phyloP scores from a whole-genome alignment of 2,888 invertebrate species.

The Drosophila phalerata region DNA sequence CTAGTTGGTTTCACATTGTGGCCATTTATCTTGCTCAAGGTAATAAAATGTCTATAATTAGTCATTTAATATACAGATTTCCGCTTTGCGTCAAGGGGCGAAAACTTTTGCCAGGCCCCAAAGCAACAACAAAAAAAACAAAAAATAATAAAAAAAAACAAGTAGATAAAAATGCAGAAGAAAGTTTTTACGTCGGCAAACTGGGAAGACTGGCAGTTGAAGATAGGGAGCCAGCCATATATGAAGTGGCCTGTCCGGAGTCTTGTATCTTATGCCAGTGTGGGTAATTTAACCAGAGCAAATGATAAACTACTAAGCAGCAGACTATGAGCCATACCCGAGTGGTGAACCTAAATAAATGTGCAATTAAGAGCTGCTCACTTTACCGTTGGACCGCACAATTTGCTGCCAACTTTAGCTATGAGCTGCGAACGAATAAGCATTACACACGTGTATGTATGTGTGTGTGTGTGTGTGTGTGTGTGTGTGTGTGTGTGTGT shows the following conservation, averaged over 20 bases:
- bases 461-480: conserved; percentile 26
- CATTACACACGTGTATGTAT: conserved; percentile 18
- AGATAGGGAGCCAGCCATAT: conserved; percentile 38
- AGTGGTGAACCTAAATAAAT: conserved; percentile 82
- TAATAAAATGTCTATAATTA: conserved; percentile 84
- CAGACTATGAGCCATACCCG: conserved; percentile 49
- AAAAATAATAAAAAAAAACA: conserved; percentile 6
- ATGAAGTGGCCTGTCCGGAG: conserved; percentile 37
- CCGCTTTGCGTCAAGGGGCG: conserved; percentile 82
- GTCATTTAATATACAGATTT: conserved; percentile 84
- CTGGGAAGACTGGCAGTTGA: conserved; percentile 3
- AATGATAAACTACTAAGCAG: conserved; percentile 83
- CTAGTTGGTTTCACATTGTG: conserved; percentile 52
- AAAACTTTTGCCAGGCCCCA: conserved; percentile 70
- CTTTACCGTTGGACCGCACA: conserved; percentile 79
- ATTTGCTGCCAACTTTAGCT: conserved; percentile 77
- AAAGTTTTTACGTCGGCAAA: conserved; percentile 63
- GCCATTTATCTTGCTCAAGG: conserved; percentile 82
- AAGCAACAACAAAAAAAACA: conserved; percentile 24
- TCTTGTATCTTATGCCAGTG: conserved; percentile 25
- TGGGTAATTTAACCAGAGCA: conserved; percentile 77
- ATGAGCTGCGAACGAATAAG: conserved; percentile 34
- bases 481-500: too few species aligned
- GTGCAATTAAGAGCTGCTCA: conserved; percentile 84
- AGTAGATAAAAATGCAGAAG: conserved; percentile 48